These are phyloP conservation scores for Eupithecia subumbrata DNA, from an alignment of 2,888 invertebrate genomes.

Conservation along the genomic window DNA sequence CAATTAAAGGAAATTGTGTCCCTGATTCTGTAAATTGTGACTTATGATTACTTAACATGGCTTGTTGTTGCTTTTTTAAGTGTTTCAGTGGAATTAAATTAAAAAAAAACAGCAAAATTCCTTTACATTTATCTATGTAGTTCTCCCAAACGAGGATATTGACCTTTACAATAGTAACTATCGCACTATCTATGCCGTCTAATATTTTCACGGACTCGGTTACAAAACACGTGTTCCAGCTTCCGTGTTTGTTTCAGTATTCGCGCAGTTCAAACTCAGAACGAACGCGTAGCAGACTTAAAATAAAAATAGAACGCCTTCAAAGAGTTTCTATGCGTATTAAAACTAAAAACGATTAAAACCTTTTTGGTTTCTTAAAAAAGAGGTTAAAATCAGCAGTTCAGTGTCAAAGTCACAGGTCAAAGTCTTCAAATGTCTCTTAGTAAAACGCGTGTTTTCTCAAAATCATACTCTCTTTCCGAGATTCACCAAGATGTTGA, in stretches of 20 bases:
- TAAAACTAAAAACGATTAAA: not conserved
- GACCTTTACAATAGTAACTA: not conserved
- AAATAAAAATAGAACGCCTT: not conserved
- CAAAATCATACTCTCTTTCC: not conserved
- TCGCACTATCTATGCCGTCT: not conserved
- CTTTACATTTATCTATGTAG: not conserved
- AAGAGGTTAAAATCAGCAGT: not conserved
- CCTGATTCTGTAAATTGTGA: no score
- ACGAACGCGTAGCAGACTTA: not conserved
- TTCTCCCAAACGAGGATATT: not conserved
- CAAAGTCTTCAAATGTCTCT: constrained; percentile 9
- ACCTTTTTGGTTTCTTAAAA: not conserved
- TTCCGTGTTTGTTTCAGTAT: constrained; percentile 31
- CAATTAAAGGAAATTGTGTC: no score
- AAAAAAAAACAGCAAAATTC: not conserved
- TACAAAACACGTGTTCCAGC: constrained; percentile 9
- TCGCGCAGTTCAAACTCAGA: constrained; percentile 14
- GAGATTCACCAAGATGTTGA: not conserved
- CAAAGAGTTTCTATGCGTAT: not conserved
- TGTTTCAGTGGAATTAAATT: no score
- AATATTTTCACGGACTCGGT: not conserved
- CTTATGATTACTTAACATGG: no score
- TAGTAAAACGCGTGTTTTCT: not conserved
- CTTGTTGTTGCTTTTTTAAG: no score
- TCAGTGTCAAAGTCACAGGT: not conserved